A percentile compares a stretch with the other conserved stretches of the same genome.
These are phyloP conservation scores for Chrysocyon brachyurus DNA, from an alignment of 2,797 vertebrate genomes.

Conservation along the genomic window DNA sequence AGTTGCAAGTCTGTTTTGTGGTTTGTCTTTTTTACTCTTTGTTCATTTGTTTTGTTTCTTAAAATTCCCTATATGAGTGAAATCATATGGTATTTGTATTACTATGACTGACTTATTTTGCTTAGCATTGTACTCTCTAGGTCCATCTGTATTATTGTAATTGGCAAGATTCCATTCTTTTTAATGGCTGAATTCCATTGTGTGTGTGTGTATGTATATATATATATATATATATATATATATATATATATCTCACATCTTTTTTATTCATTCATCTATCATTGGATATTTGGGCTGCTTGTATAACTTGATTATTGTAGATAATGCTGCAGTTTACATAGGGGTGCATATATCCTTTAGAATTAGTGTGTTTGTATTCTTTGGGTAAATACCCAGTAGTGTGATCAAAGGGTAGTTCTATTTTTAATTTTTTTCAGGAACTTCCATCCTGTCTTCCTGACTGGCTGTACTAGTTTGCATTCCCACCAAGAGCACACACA, in stretches of 20 bases:
- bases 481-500: background rate
- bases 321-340: background rate
- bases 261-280: background rate
- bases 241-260: background rate
- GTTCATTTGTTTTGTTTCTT: background rate
- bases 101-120: background rate
- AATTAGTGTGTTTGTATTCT: background rate
- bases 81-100: background rate
- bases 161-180: background rate
- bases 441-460: background rate
- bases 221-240: background rate
- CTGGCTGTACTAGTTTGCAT: background rate
- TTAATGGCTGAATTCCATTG: background rate
- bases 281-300: background rate
- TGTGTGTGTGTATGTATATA: background rate
- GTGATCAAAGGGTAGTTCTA: background rate
- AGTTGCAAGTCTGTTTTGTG: background rate
- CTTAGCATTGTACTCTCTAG: background rate
- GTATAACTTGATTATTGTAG: background rate
- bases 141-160: background rate
- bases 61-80: background rate
- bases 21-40: background rate
- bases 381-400: background rate
- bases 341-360: background rate
- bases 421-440: background rate